A percentile compares a stretch with the other conserved stretches of the same genome.
Evolutionary conservation across 2,113 vertebrate species (phyloP).

Genomic region (Sturnira hondurensis): DNA sequence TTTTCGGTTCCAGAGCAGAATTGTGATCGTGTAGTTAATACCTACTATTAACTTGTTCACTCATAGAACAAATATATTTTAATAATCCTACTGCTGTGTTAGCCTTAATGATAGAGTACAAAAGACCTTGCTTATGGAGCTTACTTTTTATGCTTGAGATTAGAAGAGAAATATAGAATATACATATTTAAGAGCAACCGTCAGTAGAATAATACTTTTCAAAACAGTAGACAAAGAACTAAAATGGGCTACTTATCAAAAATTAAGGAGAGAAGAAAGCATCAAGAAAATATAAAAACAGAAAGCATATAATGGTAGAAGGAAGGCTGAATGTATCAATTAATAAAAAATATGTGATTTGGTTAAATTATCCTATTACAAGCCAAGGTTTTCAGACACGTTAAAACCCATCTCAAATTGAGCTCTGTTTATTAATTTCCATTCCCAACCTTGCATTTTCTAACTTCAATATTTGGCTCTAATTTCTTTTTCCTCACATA

Average conservation of each 20-base stretch:
- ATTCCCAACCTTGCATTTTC: background rate
- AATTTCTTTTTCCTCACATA: background rate
- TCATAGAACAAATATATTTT: background rate
- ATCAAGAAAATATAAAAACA: background rate
- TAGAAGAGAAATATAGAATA: background rate
- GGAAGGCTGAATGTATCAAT: background rate
- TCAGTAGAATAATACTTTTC: conserved; percentile 4
- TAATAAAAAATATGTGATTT: background rate
- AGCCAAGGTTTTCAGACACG: background rate
- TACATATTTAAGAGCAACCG: background rate
- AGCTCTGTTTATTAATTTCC: background rate
- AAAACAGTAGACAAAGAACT: background rate
- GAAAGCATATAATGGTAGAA: background rate
- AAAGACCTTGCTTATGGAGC: background rate
- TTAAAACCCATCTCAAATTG: background rate
- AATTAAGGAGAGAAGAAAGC: background rate
- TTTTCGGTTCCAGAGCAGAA: background rate
- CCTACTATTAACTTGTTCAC: background rate
- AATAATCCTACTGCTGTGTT: background rate
- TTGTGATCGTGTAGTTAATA: background rate
- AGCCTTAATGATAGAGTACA: background rate
- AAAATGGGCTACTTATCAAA: background rate
- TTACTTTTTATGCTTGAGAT: background rate
- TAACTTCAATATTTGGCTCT: background rate
- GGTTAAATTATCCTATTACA: background rate